phyloP scores from a whole-genome alignment of 2,113 vertebrate species.

The Hemicordylus capensis region DNA sequence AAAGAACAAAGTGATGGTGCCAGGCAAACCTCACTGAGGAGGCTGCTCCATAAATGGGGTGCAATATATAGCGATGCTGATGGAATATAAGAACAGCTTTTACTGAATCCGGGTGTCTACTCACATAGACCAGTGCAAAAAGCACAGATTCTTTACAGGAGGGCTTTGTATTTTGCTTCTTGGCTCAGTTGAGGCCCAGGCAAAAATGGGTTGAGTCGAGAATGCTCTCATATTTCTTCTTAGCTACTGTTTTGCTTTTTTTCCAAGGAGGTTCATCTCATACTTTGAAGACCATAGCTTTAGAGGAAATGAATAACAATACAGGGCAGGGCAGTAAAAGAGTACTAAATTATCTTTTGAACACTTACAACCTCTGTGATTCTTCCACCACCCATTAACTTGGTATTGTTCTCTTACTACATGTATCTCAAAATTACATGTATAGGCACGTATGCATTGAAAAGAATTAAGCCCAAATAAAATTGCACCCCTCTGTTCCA shows the following conservation, averaged over 20 bases:
- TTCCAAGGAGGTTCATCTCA: background rate
- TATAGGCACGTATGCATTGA: slow-evolving; percentile 64
- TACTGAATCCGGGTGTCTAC: background rate
- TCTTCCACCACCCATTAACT: slow-evolving; percentile 22
- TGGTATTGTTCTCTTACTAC: slow-evolving; percentile 53
- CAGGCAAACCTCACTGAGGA: no score
- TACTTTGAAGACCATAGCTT: background rate
- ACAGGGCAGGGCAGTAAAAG: background rate
- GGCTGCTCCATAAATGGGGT: no score
- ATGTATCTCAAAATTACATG: slow-evolving; percentile 51
- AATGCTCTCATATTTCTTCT: background rate
- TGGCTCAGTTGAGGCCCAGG: background rate
- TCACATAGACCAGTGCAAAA: background rate
- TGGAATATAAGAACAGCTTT: background rate
- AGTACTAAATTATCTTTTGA: background rate
- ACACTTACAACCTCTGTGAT: background rate
- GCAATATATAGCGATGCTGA: background rate
- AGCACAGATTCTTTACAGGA: background rate
- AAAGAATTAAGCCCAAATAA: slow-evolving; percentile 64
- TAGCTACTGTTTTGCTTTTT: background rate
- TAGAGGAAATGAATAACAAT: background rate
- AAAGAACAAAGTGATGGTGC: no score
- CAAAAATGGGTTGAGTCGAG: background rate
- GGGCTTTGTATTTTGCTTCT: background rate
- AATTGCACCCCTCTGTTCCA: slow-evolving; percentile 56